A percentile compares a stretch with the other conserved stretches of the same genome.
These are phyloP conservation scores for Rhea pennata DNA, from an alignment of 2,113 vertebrate genomes.

Conservation along the genomic window DNA sequence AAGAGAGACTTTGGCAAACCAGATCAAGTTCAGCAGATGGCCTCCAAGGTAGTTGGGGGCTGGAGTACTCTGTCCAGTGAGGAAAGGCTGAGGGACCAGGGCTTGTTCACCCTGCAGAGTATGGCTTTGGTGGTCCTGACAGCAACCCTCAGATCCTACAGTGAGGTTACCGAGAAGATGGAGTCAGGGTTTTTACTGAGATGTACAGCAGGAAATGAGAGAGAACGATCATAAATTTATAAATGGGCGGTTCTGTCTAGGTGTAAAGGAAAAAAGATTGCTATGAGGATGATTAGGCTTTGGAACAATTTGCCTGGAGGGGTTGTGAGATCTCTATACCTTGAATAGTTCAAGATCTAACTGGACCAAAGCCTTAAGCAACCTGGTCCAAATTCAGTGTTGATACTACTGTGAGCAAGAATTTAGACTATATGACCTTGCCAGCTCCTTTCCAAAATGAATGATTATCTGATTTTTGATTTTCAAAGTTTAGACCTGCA, in stretches of 20 bases:
- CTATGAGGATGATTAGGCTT: background rate
- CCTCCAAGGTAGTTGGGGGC: background rate
- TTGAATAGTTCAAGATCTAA: too few species aligned
- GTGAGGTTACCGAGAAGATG: background rate
- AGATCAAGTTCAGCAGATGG: background rate
- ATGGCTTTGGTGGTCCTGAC: background rate
- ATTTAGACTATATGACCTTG: background rate
- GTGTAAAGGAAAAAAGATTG: background rate
- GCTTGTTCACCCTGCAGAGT: background rate
- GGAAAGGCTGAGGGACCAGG: background rate
- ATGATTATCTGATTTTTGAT: background rate
- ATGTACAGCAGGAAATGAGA: background rate
- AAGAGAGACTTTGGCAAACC: background rate
- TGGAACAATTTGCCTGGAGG: background rate
- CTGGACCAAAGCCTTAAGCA: background rate
- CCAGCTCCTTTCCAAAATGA: background rate
- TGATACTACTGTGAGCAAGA: background rate
- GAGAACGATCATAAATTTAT: background rate
- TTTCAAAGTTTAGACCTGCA: background rate
- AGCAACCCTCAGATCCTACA: background rate
- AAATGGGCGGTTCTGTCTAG: background rate
- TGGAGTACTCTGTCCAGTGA: background rate
- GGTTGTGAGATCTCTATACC: background rate
- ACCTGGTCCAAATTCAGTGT: background rate
- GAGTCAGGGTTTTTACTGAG: background rate